phyloP scores from a whole-genome alignment of 2,888 invertebrate species.

The Drosophila vallismaia region DNA sequence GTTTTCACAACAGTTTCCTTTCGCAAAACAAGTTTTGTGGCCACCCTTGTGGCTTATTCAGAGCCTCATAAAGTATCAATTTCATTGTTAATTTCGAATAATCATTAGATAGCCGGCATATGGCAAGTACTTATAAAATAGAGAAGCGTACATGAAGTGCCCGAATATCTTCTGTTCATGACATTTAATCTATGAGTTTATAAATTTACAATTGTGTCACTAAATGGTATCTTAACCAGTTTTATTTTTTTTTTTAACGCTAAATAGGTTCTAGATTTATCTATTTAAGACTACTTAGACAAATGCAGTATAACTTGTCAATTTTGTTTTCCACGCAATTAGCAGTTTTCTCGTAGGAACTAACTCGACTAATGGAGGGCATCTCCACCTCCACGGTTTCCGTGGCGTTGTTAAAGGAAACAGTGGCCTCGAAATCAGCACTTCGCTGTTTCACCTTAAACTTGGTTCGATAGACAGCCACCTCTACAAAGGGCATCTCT shows the following conservation, averaged over 20 bases:
- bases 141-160: background rate
- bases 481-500: background rate
- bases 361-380: conserved; percentile 36
- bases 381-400: conserved; percentile 1
- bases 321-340: conserved; percentile 34
- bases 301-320: background rate
- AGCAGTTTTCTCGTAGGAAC: conserved; percentile 42
- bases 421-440: conserved; percentile 30
- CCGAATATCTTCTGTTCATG: background rate
- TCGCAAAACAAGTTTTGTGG: conserved; percentile 40
- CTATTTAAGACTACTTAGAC: background rate
- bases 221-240: background rate
- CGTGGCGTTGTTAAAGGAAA: conserved; percentile 1
- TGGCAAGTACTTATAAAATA: conserved; percentile 5
- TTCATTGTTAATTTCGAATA: conserved; percentile 56
- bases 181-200: background rate
- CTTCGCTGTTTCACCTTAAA: conserved; percentile 1
- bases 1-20: conserved; percentile 60
- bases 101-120: conserved; percentile 26
- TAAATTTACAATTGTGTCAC: background rate
- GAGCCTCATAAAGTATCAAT: conserved; percentile 68
- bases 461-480: background rate
- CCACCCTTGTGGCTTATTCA: conserved; percentile 5
- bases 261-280: background rate
- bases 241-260: background rate